phyloP scores from a whole-genome alignment of 2,888 invertebrate genomes.

The Phyllotreta striolata region DNA sequence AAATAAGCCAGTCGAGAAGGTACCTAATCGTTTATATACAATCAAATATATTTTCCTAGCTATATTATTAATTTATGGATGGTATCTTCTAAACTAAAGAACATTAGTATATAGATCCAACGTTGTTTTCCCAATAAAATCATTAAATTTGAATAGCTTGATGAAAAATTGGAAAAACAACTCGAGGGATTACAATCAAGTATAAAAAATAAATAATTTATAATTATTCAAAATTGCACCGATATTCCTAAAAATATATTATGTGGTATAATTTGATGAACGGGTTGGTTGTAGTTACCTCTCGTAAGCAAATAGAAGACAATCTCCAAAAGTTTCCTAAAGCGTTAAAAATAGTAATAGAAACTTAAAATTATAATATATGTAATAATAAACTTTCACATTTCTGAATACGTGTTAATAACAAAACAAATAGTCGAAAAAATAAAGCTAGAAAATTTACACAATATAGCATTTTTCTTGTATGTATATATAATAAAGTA shows the following conservation, averaged over 20 bases:
- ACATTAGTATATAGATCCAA: too few species aligned
- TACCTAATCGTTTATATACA: slow-evolving; percentile 6
- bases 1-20: slow-evolving; percentile 18
- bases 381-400: slow-evolving; percentile 40
- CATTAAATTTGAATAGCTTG: too few species aligned
- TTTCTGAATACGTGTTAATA: slow-evolving; percentile 35
- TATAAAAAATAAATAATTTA: not conserved
- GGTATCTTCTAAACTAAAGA: not conserved
- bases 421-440: slow-evolving; percentile 43
- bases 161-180: too few species aligned
- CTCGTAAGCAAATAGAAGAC: slow-evolving; percentile 14
- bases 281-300: not conserved
- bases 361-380: slow-evolving; percentile 42
- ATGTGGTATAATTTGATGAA: not conserved
- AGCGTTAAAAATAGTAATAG: slow-evolving; percentile 39
- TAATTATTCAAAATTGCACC: not conserved
- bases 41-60: not conserved
- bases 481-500: slow-evolving; percentile 24
- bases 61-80: slow-evolving; percentile 1
- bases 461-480: slow-evolving; percentile 37
- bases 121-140: too few species aligned
- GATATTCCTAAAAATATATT: slow-evolving; percentile 1
- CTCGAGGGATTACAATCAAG: not conserved
- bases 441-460: slow-evolving; percentile 49
- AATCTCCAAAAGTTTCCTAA: slow-evolving; percentile 14